These are phyloP conservation scores for Chrysochloris asiatica DNA, from an alignment of 2,113 vertebrate species.

Conservation along the genomic window DNA sequence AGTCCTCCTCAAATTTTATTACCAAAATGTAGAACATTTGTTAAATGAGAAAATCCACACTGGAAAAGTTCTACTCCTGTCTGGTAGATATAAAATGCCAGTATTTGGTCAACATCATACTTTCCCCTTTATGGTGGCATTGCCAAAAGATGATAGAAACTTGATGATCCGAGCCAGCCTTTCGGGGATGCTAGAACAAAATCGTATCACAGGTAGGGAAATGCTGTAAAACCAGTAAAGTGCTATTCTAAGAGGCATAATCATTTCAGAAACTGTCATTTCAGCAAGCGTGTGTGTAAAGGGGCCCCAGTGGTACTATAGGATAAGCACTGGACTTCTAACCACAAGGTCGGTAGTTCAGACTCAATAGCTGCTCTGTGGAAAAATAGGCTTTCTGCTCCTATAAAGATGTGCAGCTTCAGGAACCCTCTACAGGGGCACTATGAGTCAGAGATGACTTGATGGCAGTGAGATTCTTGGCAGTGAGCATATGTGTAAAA, in stretches of 20 bases:
- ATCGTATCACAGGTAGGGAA: background rate
- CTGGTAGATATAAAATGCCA: background rate
- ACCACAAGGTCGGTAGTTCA: too few species aligned
- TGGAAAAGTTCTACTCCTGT: background rate
- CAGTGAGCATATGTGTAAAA: background rate
- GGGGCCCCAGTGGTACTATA: too few species aligned
- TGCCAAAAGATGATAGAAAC: background rate
- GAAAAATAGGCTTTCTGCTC: too few species aligned
- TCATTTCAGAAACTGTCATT: slow-evolving; percentile 21
- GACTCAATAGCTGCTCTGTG: too few species aligned
- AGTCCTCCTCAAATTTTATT: background rate
- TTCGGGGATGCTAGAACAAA: background rate
- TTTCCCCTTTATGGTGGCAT: background rate
- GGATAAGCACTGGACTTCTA: too few species aligned
- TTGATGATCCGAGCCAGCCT: background rate
- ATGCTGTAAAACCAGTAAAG: slow-evolving; percentile 20
- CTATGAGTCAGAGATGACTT: too few species aligned
- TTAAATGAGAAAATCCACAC: background rate
- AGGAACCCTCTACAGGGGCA: too few species aligned
- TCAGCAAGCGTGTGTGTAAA: too few species aligned
- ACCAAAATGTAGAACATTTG: background rate
- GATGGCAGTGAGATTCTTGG: too few species aligned
- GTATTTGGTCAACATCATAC: background rate
- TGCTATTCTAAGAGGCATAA: background rate
- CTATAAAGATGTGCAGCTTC: too few species aligned